phyloP scores from a whole-genome alignment of 2,113 vertebrate species.

The mouse (Mus musculus) region DNA sequence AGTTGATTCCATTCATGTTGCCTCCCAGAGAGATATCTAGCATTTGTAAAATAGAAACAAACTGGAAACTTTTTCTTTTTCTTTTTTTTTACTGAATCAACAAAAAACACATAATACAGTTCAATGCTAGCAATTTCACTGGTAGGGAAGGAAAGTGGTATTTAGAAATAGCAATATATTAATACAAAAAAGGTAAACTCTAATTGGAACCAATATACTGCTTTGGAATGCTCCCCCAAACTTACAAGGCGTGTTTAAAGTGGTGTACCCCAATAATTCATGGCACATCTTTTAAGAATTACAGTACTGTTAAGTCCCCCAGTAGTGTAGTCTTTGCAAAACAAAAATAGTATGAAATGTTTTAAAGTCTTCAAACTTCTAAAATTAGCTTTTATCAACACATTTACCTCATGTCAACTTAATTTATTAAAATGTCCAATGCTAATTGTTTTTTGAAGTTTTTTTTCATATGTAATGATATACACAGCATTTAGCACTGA shows the following conservation, averaged over 20 bases:
- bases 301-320: slow-evolving; percentile 89
- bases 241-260: slow-evolving; percentile 88
- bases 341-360: slow-evolving; percentile 91
- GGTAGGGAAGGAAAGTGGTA: slow-evolving; percentile 86
- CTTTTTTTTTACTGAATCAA: slow-evolving; percentile 85
- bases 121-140: slow-evolving; percentile 87
- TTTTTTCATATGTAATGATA: slow-evolving; percentile 89
- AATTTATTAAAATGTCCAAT: slow-evolving; percentile 92
- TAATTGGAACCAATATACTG: slow-evolving; percentile 87
- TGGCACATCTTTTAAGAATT: slow-evolving; percentile 90
- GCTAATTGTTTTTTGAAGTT: slow-evolving; percentile 87
- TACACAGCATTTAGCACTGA: slow-evolving; percentile 92
- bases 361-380: slow-evolving; percentile 91
- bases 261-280: slow-evolving; percentile 89
- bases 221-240: slow-evolving; percentile 90
- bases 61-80: slow-evolving; percentile 82
- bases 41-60: slow-evolving; percentile 87
- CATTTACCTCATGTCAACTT: slow-evolving; percentile 91
- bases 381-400: slow-evolving; percentile 92
- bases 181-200: slow-evolving; percentile 80
- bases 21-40: slow-evolving; percentile 89
- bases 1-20: slow-evolving; percentile 87
- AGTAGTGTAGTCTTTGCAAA: slow-evolving; percentile 89
- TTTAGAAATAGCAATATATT: slow-evolving; percentile 87
- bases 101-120: slow-evolving; percentile 86